Evolutionary conservation across 2,113 vertebrate genomes (phyloP).

Genomic region (Albula glossodonta): DNA sequence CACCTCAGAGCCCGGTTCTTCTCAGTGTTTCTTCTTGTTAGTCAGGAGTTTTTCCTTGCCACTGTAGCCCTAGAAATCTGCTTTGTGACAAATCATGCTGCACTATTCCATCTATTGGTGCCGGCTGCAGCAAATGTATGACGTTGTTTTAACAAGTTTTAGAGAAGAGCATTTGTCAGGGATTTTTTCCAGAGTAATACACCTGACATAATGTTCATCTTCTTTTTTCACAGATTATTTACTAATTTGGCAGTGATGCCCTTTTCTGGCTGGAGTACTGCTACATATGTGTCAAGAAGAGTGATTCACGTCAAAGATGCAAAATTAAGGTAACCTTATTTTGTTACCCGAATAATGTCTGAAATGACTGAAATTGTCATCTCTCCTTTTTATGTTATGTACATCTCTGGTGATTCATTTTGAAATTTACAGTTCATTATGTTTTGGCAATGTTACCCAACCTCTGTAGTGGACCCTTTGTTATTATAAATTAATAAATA

Average conservation of each 20-base stretch:
- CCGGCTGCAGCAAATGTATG: no score
- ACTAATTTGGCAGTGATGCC: background rate
- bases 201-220: background rate
- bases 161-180: no score
- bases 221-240: background rate
- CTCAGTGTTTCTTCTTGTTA: no score
- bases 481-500: background rate
- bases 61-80: no score
- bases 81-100: no score
- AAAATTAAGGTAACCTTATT: constrained; percentile 9
- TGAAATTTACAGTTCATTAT: background rate
- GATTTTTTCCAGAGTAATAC: background rate
- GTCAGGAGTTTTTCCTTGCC: no score
- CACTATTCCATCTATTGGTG: no score
- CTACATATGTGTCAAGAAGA: constrained; percentile 20
- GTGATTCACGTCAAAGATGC: background rate
- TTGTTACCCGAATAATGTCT: background rate
- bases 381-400: background rate
- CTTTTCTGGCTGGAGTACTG: background rate
- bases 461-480: background rate
- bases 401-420: background rate
- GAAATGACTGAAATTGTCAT: background rate
- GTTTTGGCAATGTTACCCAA: background rate
- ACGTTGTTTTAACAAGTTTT: no score
- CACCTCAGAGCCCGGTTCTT: no score